phyloP scores from a whole-genome alignment of 2,888 invertebrate genomes.

The Prenolepis imparis region DNA sequence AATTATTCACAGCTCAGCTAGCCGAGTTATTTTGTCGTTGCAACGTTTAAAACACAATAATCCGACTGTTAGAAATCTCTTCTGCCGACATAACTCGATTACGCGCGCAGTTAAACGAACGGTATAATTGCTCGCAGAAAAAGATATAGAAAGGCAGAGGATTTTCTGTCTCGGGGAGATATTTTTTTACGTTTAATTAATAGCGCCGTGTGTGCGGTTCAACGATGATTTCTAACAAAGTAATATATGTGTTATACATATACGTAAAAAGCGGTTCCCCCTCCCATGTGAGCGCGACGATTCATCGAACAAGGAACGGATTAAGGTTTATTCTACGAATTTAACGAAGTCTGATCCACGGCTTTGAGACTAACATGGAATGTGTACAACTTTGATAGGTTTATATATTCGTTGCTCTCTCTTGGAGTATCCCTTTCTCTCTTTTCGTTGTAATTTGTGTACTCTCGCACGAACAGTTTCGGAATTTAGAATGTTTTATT shows the following conservation, averaged over 20 bases:
- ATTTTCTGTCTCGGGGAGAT: conserved; percentile 1
- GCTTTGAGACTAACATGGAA: conserved; percentile 30
- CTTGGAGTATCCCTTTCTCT: not conserved
- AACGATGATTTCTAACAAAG: conserved; percentile 66
- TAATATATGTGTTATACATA: conserved; percentile 32
- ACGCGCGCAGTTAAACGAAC: conserved; percentile 50
- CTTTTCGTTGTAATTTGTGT: not conserved
- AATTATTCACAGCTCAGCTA: conserved; percentile 20
- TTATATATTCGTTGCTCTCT: conserved; percentile 12
- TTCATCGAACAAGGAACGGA: conserved; percentile 40
- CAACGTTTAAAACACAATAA: conserved; percentile 25
- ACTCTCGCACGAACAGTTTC: not conserved
- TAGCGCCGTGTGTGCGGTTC: conserved; percentile 41
- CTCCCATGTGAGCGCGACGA: not conserved
- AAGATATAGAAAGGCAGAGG: not conserved
- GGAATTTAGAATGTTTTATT: not conserved
- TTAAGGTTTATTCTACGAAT: conserved; percentile 43
- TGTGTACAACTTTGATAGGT: conserved; percentile 39
- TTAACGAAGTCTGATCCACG: conserved; percentile 30
- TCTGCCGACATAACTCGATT: conserved; percentile 57
- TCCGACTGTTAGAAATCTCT: conserved; percentile 48
- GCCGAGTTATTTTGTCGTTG: conserved; percentile 23
- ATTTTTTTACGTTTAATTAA: conserved; percentile 68
- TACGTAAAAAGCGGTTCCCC: not conserved
- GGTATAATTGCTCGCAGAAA: conserved; percentile 27